phyloP scores from a whole-genome alignment of 2,888 invertebrate species.

The Andrena flavipes region DNA sequence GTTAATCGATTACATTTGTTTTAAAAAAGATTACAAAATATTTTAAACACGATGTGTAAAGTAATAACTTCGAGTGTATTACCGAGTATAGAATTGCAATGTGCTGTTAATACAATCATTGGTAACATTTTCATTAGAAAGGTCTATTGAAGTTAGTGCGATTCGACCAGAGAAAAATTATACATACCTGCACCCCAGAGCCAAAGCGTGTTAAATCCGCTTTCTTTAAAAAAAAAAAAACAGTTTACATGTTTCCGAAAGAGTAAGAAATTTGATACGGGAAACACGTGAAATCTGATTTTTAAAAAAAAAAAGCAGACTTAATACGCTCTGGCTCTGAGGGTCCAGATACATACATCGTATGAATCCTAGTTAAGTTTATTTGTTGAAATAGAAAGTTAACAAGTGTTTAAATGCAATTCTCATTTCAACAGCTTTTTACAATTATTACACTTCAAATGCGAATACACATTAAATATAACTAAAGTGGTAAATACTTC shows the following conservation, averaged over 20 bases:
- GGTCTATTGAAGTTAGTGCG: background rate
- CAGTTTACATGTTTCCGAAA: no score
- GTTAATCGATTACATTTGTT: background rate
- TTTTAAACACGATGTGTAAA: background rate
- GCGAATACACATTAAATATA: background rate
- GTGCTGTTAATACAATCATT: slow-evolving; percentile 1
- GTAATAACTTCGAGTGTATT: background rate
- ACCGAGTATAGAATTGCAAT: background rate
- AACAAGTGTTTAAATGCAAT: background rate
- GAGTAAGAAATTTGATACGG: no score
- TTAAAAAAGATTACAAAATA: background rate
- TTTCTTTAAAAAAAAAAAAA: no score
- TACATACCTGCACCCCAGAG: no score
- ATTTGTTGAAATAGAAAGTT: slow-evolving; percentile 21
- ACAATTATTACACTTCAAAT: background rate
- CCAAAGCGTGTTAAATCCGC: no score
- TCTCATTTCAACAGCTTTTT: background rate
- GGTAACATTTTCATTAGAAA: slow-evolving; percentile 25
- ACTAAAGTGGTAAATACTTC: background rate
- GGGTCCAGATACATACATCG: background rate
- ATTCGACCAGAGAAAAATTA: background rate
- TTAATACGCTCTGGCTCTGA: no score
- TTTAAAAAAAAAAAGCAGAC: no score
- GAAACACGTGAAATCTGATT: no score
- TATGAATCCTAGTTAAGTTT: background rate